Base-by-base conservation (phyloP, 2,888 invertebrate species). In the Drosophila yooni region DNA sequence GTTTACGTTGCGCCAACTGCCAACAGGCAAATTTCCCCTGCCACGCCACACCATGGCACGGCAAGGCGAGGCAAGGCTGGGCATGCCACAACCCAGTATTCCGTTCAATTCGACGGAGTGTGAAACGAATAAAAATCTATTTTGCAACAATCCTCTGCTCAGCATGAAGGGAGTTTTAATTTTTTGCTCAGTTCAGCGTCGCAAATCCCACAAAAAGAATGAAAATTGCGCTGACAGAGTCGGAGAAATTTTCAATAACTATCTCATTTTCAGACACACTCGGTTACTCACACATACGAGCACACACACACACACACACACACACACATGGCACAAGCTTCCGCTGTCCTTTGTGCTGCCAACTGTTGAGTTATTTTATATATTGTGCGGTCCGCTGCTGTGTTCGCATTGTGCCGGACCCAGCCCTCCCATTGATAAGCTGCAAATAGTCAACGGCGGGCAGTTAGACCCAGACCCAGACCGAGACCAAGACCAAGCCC, bases 291-390 rank as follows among this genome's bases (percentile, higher is more conserved):
- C 36, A 38, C 51, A 21, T 50, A 38, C 33, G 18, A 18, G 4
- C 18, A 61, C 36, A n/a, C 76, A 56, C 62, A 50, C 60, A 64
- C 51, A 15, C 61, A 57, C 33, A 43, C 33, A 43, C 40, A n/a
- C 54, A 46, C 34, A 25, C 29, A 21, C 46, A 21, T 43, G 54
- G 25, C 34, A 57, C 40, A 75, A 15, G 25, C 53, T 67, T 66
- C 48, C 64, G 68, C 38, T 70, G 71, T 51, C 71, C 53, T 74
- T 74, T 67, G 70, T 79, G 83, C 62, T 69, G 66, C 66, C 83
- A 81, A 81, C 81, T 83, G 84, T 81, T 83, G 79, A 81, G 72
- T 84, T 75, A 82, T 82, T 78, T 81, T 71, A 69, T 77, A 67
- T 77, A 69, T 81, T 74, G 77, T 70, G 54, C 61, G 48, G 29